These are phyloP conservation scores for Macropus fuliginosus DNA, from an alignment of 2,797 vertebrate genomes.

Conservation along the genomic window DNA sequence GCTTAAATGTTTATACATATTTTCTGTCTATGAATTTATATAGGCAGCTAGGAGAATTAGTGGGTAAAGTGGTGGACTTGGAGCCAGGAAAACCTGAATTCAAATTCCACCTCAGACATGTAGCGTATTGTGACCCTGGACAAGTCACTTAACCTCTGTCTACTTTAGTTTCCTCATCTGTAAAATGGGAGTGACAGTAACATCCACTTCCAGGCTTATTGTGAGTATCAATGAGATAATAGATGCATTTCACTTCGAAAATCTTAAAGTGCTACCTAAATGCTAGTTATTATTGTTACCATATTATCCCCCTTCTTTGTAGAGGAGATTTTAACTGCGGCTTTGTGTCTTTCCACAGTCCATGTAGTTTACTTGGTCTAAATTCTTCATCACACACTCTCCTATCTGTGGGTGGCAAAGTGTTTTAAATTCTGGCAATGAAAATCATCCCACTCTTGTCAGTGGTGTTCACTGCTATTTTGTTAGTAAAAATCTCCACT, in stretches of 20 bases:
- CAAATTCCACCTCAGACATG: neutral
- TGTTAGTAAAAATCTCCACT: neutral
- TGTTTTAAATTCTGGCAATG: neutral
- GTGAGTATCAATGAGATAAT: neutral
- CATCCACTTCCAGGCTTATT: neutral
- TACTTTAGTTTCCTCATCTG: neutral
- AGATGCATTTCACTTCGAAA: neutral
- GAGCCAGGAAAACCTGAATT: neutral
- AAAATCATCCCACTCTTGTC: neutral
- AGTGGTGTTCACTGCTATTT: neutral
- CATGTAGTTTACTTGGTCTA: neutral
- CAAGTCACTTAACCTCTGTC: neutral
- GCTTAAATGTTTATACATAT: neutral
- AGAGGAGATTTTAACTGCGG: neutral
- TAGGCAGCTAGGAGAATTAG: neutral
- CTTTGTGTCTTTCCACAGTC: rapidly evolving
- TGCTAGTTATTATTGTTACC: neutral
- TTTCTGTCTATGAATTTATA: neutral
- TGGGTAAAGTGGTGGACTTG: neutral
- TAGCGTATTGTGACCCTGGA: neutral
- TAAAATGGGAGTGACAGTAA: neutral
- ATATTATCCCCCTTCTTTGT: neutral
- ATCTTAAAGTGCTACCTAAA: no score
- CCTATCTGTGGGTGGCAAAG: neutral
- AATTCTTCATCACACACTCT: rapidly evolving